Conservation (phyloP, 1,140 invertebrate species). For the Magallana angulata region DNA sequence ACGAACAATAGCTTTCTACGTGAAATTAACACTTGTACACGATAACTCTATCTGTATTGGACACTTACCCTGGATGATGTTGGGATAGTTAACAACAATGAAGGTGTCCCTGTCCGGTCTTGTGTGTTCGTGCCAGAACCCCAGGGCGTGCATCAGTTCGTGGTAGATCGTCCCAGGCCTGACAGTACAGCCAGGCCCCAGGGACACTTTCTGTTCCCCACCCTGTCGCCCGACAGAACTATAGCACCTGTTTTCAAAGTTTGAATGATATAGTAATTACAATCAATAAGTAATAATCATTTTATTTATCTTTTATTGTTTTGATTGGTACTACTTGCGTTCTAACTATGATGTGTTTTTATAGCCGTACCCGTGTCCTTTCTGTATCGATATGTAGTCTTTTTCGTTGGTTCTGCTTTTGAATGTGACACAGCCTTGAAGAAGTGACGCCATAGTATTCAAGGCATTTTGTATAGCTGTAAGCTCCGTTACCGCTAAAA, state of each 20-base stretch:
- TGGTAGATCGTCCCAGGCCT: conserved; percentile 56
- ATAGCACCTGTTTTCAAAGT: not conserved
- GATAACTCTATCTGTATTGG: no score
- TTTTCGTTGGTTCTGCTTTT: not conserved
- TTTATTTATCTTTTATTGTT: no score
- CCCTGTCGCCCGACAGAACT: conserved; percentile 30
- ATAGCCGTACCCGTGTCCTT: not conserved
- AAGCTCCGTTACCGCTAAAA: not conserved
- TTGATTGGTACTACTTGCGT: no score
- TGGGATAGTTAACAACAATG: conserved; percentile 65
- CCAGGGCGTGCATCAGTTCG: conserved; percentile 65
- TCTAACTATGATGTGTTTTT: no score
- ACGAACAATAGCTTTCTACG: no score
- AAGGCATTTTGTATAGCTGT: not conserved
- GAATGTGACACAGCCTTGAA: conserved; percentile 9
- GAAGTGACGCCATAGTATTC: not conserved
- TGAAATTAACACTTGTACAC: no score
- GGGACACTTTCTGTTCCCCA: conserved; percentile 33
- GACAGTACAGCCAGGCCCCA: not conserved
- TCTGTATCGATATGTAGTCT: not conserved
- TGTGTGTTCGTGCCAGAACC: conserved; percentile 76
- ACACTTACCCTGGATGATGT: conserved; percentile 55
- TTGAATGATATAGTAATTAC: no score
- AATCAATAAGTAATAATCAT: no score
- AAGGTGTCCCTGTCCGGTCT: conserved; percentile 72